A percentile compares a stretch with the other conserved stretches of the same genome.
These are phyloP conservation scores for Gastrophryne carolinensis DNA, from an alignment of 2,797 vertebrate genomes.

Conservation along the genomic window DNA sequence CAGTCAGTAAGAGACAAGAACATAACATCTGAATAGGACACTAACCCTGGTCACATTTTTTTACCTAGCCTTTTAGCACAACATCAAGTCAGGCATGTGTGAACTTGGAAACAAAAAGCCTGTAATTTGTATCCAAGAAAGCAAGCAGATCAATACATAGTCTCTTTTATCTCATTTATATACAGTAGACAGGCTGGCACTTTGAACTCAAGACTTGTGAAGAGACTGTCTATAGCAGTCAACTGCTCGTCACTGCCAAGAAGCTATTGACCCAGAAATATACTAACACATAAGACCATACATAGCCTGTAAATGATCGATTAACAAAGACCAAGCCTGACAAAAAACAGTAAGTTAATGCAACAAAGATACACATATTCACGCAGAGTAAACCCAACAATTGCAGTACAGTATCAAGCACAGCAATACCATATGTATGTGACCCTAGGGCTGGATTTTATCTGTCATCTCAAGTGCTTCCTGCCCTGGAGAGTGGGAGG, in stretches of 20 bases:
- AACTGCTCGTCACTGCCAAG: background rate
- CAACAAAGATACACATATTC: too few relatives aligned
- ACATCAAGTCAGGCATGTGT: conserved; percentile 2
- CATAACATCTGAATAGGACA: too few relatives aligned
- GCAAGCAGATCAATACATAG: conserved; percentile 42
- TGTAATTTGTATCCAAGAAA: conserved; percentile 50
- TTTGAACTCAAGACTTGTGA: conserved; percentile 25
- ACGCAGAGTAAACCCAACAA: too few relatives aligned
- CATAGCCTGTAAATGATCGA: background rate
- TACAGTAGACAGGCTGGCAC: conserved; percentile 42
- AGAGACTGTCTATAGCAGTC: background rate
- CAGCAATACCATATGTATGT: too few relatives aligned
- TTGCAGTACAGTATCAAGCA: too few relatives aligned
- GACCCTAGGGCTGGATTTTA: too few relatives aligned
- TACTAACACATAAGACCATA: background rate
- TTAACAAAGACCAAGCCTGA: background rate
- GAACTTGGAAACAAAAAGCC: conserved; percentile 47
- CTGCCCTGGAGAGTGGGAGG: too few relatives aligned
- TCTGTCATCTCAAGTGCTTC: too few relatives aligned
- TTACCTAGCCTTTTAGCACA: conserved; percentile 6
- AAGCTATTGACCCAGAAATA: background rate
- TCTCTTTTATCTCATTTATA: conserved; percentile 47
- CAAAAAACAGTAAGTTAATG: too few relatives aligned
- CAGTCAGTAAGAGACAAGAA: too few relatives aligned
- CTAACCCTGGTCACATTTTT: too few relatives aligned